Evolutionary conservation across 1,140 invertebrate species (phyloP), one percentile per base, ranked within the genome.

Genomic region (Palaemon carinicauda): DNA sequence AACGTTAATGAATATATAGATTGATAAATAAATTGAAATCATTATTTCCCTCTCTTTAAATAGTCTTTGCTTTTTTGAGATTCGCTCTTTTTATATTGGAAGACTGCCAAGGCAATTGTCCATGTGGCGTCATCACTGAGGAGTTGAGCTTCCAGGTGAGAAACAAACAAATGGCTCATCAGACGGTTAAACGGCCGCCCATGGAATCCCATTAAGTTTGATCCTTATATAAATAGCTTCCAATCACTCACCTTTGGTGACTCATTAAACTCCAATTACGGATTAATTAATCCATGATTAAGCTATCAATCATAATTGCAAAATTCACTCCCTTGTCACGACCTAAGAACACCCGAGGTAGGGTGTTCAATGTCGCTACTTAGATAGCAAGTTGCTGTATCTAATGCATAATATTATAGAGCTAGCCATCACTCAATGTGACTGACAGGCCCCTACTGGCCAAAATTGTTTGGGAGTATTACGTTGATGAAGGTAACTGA

Each of bases 251-350:
- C 60, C 77, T 19, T 86, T 53, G 79, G 65, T 60, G 19, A 77
- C 71, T 86, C 53, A 86, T 86, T 86, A 80, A 86, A 74, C 77
- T 80, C 60, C 41, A 86, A 86, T 86, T 86, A 80, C 73, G 77
- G 65, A 41, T 86, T 86, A 54, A 86, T 86, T 80, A 86, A 80
- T 86, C 74, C 77, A 54, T 80, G 69, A 86, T 86, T 71, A 86
- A 80, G 51, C 77, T 69, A 80, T 86, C 77, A 71, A 69, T 86
- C 83, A 86, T 69, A 86, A 86, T 80, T 86, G 83, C 54, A 33
- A 21, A n/a, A 29, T 79, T 85, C n/a, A 53, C n/a, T 77, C 81
- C 53, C 27, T 51, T 54, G 50, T 79, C 77, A 53, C 77, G 53
- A 53, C 53, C 50, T 29, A 5, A 73, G 69, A 41, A 41, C 41